Conservation (phyloP, 2,888 invertebrate species). For the Caenorhabditis macrosperma region DNA sequence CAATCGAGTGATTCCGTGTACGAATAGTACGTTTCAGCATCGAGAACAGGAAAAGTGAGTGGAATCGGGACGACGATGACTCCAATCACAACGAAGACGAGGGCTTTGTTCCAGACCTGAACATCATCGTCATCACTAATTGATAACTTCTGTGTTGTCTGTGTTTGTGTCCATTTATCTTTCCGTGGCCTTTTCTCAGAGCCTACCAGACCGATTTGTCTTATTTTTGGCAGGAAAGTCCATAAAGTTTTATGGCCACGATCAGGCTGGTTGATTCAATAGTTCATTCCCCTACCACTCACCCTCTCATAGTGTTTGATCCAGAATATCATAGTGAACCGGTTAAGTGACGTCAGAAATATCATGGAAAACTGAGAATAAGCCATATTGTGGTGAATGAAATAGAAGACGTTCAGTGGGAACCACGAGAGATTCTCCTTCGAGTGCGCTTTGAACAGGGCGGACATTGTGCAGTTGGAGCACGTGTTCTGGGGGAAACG, state of each 20-base stretch:
- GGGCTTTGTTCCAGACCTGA: slow-evolving; percentile 27
- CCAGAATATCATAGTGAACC: slow-evolving; percentile 48
- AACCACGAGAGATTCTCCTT: slow-evolving; percentile 29
- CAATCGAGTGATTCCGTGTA: slow-evolving; percentile 41
- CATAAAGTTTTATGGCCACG: too few relatives aligned
- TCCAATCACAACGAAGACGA: background rate
- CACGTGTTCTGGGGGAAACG: slow-evolving; percentile 52
- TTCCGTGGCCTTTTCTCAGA: too few relatives aligned
- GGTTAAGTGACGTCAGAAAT: slow-evolving; percentile 39
- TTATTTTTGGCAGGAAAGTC: too few relatives aligned
- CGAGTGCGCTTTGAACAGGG: slow-evolving; percentile 34
- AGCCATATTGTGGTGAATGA: slow-evolving; percentile 48
- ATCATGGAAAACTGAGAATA: slow-evolving; percentile 49
- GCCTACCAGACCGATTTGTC: too few relatives aligned
- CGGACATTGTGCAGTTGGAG: slow-evolving; percentile 32
- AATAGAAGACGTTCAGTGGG: slow-evolving; percentile 48
- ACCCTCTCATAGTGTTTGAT: slow-evolving; percentile 35
- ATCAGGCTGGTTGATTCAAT: too few relatives aligned
- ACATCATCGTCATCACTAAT: background rate
- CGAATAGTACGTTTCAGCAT: slow-evolving; percentile 21
- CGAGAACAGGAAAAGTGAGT: slow-evolving; percentile 10
- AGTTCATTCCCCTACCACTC: too few relatives aligned
- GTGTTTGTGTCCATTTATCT: too few relatives aligned
- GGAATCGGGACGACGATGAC: slow-evolving; percentile 20
- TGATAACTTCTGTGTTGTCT: too few relatives aligned